Conservation (phyloP, 1,140 invertebrate species). For the Apis cerana region DNA sequence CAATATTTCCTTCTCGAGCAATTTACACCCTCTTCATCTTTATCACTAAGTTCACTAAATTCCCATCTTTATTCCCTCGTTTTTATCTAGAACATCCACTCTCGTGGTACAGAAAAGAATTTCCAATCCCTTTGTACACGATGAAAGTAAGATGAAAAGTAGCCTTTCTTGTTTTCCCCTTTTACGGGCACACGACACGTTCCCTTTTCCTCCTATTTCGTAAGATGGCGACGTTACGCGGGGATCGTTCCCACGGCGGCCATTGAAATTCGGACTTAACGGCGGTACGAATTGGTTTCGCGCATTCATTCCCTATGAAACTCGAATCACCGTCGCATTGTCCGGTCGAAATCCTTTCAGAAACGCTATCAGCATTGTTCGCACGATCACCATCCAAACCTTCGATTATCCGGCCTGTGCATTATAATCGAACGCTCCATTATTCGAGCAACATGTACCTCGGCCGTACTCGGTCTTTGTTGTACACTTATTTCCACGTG, state of each 20-base stretch:
- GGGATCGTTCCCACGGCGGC: too few species aligned
- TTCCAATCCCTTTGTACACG: not conserved
- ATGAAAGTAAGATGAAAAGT: not conserved
- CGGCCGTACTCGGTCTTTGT: not conserved
- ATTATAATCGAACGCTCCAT: constrained; percentile 29
- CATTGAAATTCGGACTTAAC: constrained; percentile 8
- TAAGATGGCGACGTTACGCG: not conserved
- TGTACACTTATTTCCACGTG: constrained; percentile 13
- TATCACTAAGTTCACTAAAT: too few species aligned
- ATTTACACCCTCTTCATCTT: too few species aligned
- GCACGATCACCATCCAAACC: constrained; percentile 10
- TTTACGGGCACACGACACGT: too few species aligned
- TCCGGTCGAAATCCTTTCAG: constrained; percentile 14
- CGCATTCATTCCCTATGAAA: constrained; percentile 9
- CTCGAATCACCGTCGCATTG: constrained; percentile 22
- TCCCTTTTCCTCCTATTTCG: not conserved
- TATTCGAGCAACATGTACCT: constrained; percentile 27
- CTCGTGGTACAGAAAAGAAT: too few species aligned
- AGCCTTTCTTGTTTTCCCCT: not conserved
- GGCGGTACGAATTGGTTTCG: not conserved
- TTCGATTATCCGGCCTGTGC: constrained; percentile 12
- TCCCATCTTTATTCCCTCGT: too few species aligned
- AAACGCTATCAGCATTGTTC: constrained; percentile 6
- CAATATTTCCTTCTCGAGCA: too few species aligned
- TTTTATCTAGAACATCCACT: too few species aligned